Conservation (phyloP, 2,113 vertebrate genomes). For the Coturnix japonica region DNA sequence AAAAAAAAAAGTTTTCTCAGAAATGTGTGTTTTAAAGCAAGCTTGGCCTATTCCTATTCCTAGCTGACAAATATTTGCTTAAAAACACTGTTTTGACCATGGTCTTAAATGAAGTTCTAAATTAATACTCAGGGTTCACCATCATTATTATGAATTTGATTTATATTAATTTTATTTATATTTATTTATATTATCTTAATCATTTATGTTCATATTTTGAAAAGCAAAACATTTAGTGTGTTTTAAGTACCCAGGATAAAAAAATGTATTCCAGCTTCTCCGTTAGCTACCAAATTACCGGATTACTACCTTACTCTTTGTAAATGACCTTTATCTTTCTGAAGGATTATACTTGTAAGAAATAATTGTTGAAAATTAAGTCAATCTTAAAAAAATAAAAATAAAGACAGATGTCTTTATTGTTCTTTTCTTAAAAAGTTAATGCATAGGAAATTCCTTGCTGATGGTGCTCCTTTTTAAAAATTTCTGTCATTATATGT, state of each 20-base stretch:
- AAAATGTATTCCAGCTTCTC: background rate
- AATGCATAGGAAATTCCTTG: background rate
- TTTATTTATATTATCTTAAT: too few relatives aligned
- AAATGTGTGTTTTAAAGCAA: background rate
- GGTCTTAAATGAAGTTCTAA: background rate
- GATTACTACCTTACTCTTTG: background rate
- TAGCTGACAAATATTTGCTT: background rate
- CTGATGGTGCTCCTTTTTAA: background rate
- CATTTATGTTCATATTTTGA: background rate
- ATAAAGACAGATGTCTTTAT: background rate
- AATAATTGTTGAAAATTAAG: background rate
- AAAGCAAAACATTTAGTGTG: background rate
- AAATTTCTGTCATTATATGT: background rate
- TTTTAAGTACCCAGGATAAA: background rate
- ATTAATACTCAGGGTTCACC: background rate
- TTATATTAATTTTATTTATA: background rate
- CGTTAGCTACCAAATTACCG: background rate
- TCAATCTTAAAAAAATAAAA: rapidly evolving
- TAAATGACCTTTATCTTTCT: background rate
- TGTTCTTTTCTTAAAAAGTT: background rate
- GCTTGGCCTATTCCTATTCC: background rate
- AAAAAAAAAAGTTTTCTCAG: background rate
- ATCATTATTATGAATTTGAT: background rate
- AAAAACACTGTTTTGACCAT: background rate
- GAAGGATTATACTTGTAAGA: background rate